Evolutionary conservation across 2,113 vertebrate species (phyloP), one percentile per base, ranked within the genome.

Genomic region (Salvator merianae): DNA sequence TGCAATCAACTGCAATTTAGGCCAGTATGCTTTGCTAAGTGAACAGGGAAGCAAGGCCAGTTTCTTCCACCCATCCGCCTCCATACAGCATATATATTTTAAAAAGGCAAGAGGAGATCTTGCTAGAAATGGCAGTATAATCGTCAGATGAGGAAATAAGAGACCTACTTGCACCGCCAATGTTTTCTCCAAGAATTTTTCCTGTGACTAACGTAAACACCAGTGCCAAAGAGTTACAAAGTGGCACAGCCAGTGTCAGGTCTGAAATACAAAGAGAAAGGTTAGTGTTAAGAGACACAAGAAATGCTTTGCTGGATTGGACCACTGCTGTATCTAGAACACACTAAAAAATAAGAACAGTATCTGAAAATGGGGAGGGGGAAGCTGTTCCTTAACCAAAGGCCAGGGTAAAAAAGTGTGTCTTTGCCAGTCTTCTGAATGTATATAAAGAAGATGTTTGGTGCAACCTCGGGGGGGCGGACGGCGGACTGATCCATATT

Each of bases 141-240:
- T 36, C 30, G 63, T 34, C 5, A 20, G 22, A 63, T 59, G 65
- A 70, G 20, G 4, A 30, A 26, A 18, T 16, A 16, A 2, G 2
- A 84, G 32, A 96, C 98, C 96, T 93, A 99, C 99, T 92, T 96
- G 96, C 97, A 8, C 98, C 98, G 86, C 98, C 98, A 1, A 98
- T 91, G 62, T 98, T 96, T 94, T 99, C 99, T 28, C 99, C 98
- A 65, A 99, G 96, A n/a, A 97, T 24, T 91, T 93, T 98, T 7
- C 99, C 99, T 0, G 97, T 97, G 79, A 97, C 92, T 86, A 99
- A 28, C 0, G 98, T 99, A 92, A 97, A 97, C 4, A 99, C 28
- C 81, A 99, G 94, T 78, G 98, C 97, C 90, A 99, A 95, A 32
- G 98, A 98, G 94, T 99, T 99, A 77, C 98, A 97, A 88, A 99